phyloP scores from a whole-genome alignment of 1,140 invertebrate species.

The Ooceraea biroi region DNA sequence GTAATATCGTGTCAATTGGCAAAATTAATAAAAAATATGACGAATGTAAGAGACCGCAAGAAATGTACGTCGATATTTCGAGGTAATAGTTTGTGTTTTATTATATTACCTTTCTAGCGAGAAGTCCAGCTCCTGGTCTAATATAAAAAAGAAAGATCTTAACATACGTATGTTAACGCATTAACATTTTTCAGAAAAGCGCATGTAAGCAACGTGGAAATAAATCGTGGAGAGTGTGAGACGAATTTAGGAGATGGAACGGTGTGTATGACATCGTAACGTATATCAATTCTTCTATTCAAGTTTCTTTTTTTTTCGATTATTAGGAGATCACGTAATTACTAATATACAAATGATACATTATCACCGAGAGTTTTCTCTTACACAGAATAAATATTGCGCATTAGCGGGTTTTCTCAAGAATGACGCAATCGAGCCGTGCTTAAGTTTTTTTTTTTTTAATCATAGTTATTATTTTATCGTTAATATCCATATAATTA shows the following conservation, averaged over 20 bases:
- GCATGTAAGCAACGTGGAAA: constrained; percentile 45
- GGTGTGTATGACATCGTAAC: constrained; percentile 52
- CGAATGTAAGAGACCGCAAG: constrained; percentile 54
- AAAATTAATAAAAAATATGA: constrained; percentile 17
- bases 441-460: constrained; percentile 79
- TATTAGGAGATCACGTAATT: constrained; percentile 62
- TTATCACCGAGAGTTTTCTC: constrained; percentile 63
- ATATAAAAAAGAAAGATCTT: constrained; percentile 64
- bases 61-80: constrained; percentile 53
- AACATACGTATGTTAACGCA: constrained; percentile 53
- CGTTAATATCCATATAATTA: constrained; percentile 87
- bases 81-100: constrained; percentile 62
- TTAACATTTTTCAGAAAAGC: constrained; percentile 54
- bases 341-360: constrained; percentile 64
- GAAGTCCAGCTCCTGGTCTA: constrained; percentile 63
- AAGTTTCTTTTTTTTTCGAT: constrained; percentile 60
- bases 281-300: constrained; percentile 61
- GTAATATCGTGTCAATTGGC: not conserved
- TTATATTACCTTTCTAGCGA: constrained; percentile 63
- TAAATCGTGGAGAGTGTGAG: constrained; percentile 57
- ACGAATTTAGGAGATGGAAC: constrained; percentile 62
- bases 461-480: constrained; percentile 87
- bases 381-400: constrained; percentile 62
- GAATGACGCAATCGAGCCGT: constrained; percentile 67
- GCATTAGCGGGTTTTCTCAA: constrained; percentile 59